phyloP scores from a whole-genome alignment of 1,140 invertebrate genomes.

The Chironomus striatipennis region DNA sequence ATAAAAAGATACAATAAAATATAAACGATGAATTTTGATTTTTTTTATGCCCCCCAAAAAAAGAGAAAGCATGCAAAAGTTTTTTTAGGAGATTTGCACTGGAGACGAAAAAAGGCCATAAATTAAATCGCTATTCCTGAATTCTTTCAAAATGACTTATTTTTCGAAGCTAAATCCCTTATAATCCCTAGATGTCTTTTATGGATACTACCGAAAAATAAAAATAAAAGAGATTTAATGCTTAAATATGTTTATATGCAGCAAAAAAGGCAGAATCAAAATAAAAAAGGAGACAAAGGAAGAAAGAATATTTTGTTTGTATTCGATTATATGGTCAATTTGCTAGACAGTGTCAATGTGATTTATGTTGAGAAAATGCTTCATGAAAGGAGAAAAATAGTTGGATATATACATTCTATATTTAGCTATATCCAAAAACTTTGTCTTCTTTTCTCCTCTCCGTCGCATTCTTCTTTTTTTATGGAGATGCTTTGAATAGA shows the following conservation, averaged over 20 bases:
- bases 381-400: not conserved
- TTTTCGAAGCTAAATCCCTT: not conserved
- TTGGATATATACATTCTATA: too few relatives aligned
- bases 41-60: too few relatives aligned
- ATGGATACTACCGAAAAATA: not conserved
- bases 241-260: not conserved
- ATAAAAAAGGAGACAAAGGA: not conserved
- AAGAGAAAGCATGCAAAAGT: too few relatives aligned
- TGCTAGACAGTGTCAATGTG: constrained; percentile 11
- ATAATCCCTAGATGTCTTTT: not conserved
- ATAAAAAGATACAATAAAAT: too few relatives aligned
- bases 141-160: not conserved
- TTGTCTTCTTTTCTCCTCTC: too few relatives aligned
- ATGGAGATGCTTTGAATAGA: too few relatives aligned
- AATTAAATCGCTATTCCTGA: not conserved
- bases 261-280: not conserved
- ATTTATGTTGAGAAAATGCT: not conserved
- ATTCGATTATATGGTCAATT: constrained; percentile 14
- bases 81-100: too few relatives aligned
- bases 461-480: too few relatives aligned
- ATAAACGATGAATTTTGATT: too few relatives aligned
- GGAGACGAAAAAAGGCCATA: not conserved
- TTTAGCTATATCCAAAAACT: too few relatives aligned
- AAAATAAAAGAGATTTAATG: not conserved
- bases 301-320: not conserved